These are phyloP conservation scores for Ormyrus labotus DNA, from an alignment of 2,888 invertebrate species.

Conservation along the genomic window DNA sequence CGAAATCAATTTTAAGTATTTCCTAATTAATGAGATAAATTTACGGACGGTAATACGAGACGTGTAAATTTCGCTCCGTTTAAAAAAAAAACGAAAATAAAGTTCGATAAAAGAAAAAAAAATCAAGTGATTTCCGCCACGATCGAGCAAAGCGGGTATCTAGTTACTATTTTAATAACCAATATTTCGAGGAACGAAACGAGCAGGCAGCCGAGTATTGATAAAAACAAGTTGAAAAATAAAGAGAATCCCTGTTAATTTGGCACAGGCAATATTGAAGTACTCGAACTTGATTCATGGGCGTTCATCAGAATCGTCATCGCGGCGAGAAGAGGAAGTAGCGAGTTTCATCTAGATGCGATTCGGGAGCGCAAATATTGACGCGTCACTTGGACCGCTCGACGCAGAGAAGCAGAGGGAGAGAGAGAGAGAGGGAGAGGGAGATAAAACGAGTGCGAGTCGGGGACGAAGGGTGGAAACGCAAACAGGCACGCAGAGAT, in stretches of 20 bases:
- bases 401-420: background rate
- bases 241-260: slow-evolving; percentile 21
- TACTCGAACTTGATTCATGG: slow-evolving; percentile 30
- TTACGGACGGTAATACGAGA: no score
- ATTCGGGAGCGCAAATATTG: slow-evolving; percentile 55
- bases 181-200: no score
- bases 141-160: no score
- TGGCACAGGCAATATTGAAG: slow-evolving; percentile 41
- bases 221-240: no score
- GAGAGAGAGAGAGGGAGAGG: slow-evolving; percentile 1
- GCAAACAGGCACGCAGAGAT: slow-evolving; percentile 28
- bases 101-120: no score
- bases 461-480: slow-evolving; percentile 20
- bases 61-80: no score
- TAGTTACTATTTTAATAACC: no score
- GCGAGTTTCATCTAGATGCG: slow-evolving; percentile 52
- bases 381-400: slow-evolving; percentile 35
- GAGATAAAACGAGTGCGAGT: background rate
- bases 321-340: slow-evolving; percentile 42
- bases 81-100: no score
- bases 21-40: no score
- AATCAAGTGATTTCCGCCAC: no score
- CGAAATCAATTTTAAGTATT: no score
- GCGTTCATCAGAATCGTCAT: slow-evolving; percentile 51
- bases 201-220: no score